Evolutionary conservation across 2,888 invertebrate species (phyloP), one percentile per base, ranked within the genome.

Genomic region (Chalcosyrphus nemorum): DNA sequence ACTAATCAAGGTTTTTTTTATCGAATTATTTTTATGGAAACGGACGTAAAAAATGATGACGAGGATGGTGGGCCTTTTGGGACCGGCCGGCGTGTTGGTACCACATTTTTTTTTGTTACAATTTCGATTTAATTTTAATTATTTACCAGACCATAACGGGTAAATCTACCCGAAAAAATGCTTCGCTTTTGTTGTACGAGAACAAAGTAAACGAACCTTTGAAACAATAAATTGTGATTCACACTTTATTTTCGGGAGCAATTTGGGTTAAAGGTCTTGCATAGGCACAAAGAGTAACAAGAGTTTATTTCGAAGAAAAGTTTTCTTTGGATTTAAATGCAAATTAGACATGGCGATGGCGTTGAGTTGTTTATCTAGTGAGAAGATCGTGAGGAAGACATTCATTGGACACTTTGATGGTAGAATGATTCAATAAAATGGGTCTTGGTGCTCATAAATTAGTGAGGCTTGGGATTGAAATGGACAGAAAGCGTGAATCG

Each of bases 161-260:
- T 59, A 43, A 24, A 38, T 38, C 15, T 21, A 57, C 38, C 19
- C 35, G 17, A 38, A 41, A 15, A 11, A 43, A 9, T 6, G 9
- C 27, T 15, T 5, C 17, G 6, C 6, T n/a, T 41, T 17, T 45
- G 35, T 38, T 63, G 29, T 19, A n/a, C 24, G 66, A 13, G 21
- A 17, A n/a, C n/a, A n/a, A n/a, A 41, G 57, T 29, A 32, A 76
- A 68, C 41, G 41, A 68, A 52, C 59, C 68, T 7, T 35, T 32
- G 21, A 50, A 68, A 17, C 32, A 52, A 72, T 72, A 63, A 63
- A 72, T 43, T 63, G 29, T 35, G 21, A 56, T 56, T 74, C 63
- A 74, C 63, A 74, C 65, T 45, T 66, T 24, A 41, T 65, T 74
- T 65, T 74, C 43, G 74, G 17, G 13, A 35, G 15, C 15, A 65